Base-by-base conservation (phyloP, 2,113 vertebrate species). In the Microcebus griseorufus region DNA sequence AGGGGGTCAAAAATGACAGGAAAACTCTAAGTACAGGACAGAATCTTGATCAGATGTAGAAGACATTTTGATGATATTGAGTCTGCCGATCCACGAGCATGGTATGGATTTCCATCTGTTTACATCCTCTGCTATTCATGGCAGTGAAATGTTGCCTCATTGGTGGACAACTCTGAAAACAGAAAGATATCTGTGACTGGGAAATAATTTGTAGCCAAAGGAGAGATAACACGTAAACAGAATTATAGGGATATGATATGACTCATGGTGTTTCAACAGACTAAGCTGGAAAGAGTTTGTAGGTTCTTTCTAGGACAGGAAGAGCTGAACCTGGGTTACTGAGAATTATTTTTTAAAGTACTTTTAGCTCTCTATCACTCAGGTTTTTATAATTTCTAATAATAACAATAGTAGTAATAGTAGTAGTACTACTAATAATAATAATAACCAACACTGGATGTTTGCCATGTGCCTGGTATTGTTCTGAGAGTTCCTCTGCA, bases 381-480 rank as follows among this genome's bases (percentile, higher is more conserved):
- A 78, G 2, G 7, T 60, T 60, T 20, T 32, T 92, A n/a, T 25
- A 53, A 73, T 85, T 58, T 80, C 2, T 17, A 16, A 73, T 37
- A 39, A 53, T 65, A 18, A 42, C 20, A 53, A 87, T 65, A 70
- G 27, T 17, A 23, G 1, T n/a, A 64, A 17, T 22, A 73, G 25
- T 27, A 29, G 11, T 62, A 27, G 11, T 62, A 62, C 3, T 62
- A 62, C 9, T 55, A 32, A 12, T 14, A 60, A 2, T 5, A 81
- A 0, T 7, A 7, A 20, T 14, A 60, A 17, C 11, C 25, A 55
- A 27, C 2, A n/a, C 1, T 4, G 27, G 53, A 64, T 51, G 11
- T 48, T 58, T 23, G 9, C 79, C 62, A 1, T 14, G 45, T 86
- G 32, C 11, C 64, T 27, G 5, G 6, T 23, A 10, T 79, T 34